Evolutionary conservation across 1,140 invertebrate species (phyloP).

Genomic region (Venturia canescens): DNA sequence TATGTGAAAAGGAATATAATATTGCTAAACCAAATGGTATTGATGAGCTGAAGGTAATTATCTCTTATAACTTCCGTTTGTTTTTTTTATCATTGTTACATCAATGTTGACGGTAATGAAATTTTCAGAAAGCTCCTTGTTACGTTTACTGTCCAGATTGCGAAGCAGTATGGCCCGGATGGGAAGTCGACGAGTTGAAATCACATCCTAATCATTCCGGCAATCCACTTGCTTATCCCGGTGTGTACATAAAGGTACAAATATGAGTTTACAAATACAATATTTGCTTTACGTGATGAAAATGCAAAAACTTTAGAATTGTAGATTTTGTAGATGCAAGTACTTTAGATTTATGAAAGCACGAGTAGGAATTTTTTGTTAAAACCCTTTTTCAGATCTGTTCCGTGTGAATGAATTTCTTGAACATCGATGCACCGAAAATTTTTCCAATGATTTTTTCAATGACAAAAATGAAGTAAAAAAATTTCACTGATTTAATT

Average conservation of each 20-base stretch:
- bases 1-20: conserved; percentile 87
- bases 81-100: neutral
- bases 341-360: no score
- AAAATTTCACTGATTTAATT: neutral
- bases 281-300: no score
- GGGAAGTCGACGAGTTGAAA: conserved; percentile 80
- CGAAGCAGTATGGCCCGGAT: conserved; percentile 85
- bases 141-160: conserved; percentile 89
- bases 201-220: conserved; percentile 83
- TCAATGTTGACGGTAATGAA: neutral
- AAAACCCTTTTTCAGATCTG: conserved; percentile 34
- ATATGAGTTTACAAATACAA: conserved; percentile 18
- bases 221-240: conserved; percentile 80
- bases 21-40: conserved; percentile 76
- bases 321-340: no score
- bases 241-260: conserved; percentile 82
- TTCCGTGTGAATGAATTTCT: no score
- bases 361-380: no score
- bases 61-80: neutral
- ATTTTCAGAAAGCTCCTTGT: conserved; percentile 76
- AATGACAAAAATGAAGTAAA: neutral
- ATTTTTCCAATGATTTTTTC: neutral
- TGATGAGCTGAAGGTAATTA: conserved; percentile 66
- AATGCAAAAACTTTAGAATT: no score
- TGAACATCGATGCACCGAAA: no score